Base-by-base conservation (phyloP, 1,140 invertebrate species). In the Copidosoma floridanum region DNA sequence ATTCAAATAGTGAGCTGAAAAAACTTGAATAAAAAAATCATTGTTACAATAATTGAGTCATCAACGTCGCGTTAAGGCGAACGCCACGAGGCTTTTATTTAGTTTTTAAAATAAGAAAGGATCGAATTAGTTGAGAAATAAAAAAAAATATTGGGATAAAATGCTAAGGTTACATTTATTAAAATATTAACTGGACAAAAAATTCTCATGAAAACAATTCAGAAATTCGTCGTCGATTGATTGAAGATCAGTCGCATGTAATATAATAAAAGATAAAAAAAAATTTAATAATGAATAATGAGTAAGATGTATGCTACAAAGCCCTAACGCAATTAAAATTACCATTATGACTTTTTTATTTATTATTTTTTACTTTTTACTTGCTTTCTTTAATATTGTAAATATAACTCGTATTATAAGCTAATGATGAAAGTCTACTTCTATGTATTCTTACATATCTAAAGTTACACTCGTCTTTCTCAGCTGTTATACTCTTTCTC, bases 361-460 rank as follows among this genome's bases (percentile, higher is more conserved):
- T n/a, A n/a, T n/a, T n/a, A n/a, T n/a, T n/a, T n/a, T n/a, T n/a
- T n/a, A n/a, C n/a, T n/a, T n/a, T n/a, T n/a, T n/a, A n/a, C n/a
- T n/a, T n/a, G n/a, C n/a, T n/a, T n/a, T n/a, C n/a, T n/a, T 56
- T 57, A 46, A 51, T 63, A 57, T 57, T 27, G 47, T 63, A 63
- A 58, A 64, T 59, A 51, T 59, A 64, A 64, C 37, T 61, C 58
- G 43, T 48, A 24, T 61, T 61, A 55, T 38, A 44, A 55, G 41
- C 59, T 61, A 61, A 61, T 52, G 59, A 47, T 61, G 59, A 61
- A 61, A 55, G n/a, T 50, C 59, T 59, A 59, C 55, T 51, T 64
- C 52, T 64, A 59, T 32, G 12, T 61, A 61, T 61, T 35, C 37
- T 55, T 61, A 61, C 38, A 55, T 14, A 55, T 61, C 59, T 61